phyloP scores from a whole-genome alignment of 2,113 vertebrate species.

The Notiomystis cincta region DNA sequence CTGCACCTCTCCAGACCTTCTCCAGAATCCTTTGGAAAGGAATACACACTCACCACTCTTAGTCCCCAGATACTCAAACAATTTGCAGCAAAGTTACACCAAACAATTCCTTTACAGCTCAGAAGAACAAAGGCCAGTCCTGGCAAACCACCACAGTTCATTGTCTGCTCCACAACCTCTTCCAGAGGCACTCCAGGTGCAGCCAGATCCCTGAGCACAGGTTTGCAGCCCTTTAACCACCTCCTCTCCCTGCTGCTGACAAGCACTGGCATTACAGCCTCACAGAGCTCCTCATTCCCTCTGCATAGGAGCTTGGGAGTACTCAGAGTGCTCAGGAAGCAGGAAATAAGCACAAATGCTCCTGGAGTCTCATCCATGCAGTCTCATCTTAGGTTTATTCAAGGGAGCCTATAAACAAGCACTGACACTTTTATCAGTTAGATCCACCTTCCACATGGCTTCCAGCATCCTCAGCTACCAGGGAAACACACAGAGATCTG shows the following conservation, averaged over 20 bases:
- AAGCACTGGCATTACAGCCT: neutral
- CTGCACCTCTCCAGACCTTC: neutral
- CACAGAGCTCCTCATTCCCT: neutral
- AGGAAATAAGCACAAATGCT: neutral
- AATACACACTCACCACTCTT: neutral
- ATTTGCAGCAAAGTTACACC: neutral
- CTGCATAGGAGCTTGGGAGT: neutral
- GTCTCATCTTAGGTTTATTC: neutral
- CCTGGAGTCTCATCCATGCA: neutral
- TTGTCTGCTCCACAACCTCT: neutral
- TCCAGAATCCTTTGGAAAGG: neutral
- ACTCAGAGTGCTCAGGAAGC: neutral
- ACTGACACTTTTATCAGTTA: neutral
- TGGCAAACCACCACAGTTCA: neutral
- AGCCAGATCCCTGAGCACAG: neutral
- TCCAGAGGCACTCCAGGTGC: neutral
- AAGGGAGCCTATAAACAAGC: neutral
- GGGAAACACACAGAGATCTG: neutral
- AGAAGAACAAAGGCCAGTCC: neutral
- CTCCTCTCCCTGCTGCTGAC: neutral
- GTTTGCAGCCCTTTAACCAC: neutral
- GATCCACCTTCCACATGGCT: fast-evolving
- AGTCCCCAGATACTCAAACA: neutral
- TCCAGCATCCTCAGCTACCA: neutral
- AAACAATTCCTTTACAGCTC: neutral